Base-by-base conservation (phyloP, 2,797 vertebrate genomes). In the Tadarida brasiliensis region DNA sequence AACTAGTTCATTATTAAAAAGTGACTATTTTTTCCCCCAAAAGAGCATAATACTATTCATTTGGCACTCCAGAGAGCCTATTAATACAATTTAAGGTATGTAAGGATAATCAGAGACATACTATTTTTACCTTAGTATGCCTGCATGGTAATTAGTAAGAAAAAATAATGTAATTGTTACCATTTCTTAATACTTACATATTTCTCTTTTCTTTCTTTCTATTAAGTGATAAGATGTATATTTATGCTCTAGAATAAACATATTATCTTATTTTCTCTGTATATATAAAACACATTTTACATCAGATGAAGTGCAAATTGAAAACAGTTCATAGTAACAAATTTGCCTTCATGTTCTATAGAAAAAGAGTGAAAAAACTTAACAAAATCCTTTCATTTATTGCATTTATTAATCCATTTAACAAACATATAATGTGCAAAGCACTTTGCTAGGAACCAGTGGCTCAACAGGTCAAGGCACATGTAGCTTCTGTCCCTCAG, bases 1-100 rank as follows among this genome's bases (percentile, higher is more conserved):
- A 97, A 94, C 88, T 96, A 97, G 88, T 28, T 73, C 87, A 94
- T 94, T 97, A 97, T 97, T 97, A 97, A 49, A 97, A 98, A 98
- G 35, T 81, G 59, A 90, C 63, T 95, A 24, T 35, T 82, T 80
- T 96, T 97, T 96, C 92, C 74, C 74, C 89, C 35, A 91, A 56
- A 87, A 98, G 59, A 94, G 49, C 44, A 96, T 77, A 93, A 94
- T 70, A 33, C 1, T 87, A 26, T 88, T 80, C 57, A 44, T n/a
- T 93, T 96, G 10, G 39, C 88, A 56, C 73, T 81, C 77, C 8
- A 35, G 68, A 97, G 85, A 57, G 0, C 0, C 26, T 92, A 95
- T 82, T 92, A 95, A 85, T 71, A 87, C 4, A 88, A 89, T 82
- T 44, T 73, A 89, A 83, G 70, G 82, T 95, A 54, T 89, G 20